Evolutionary conservation across 2,888 invertebrate species (phyloP).

Genomic region (Patella depressa): DNA sequence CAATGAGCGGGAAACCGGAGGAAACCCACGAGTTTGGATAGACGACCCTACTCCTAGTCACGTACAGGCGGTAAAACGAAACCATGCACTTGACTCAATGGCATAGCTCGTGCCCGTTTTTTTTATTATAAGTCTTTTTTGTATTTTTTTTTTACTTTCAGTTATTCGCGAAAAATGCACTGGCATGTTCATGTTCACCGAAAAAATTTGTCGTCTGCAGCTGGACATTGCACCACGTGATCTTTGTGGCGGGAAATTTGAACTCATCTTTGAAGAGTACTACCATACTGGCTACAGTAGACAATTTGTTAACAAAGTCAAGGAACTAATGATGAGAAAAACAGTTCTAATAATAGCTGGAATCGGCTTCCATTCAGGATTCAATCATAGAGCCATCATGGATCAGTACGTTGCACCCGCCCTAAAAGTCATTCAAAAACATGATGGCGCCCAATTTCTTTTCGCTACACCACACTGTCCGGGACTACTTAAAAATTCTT

Average conservation of each 20-base stretch:
- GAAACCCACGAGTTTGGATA: no score
- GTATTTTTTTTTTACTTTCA: neutral
- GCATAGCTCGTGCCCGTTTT: no score
- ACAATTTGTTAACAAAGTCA: slow-evolving; percentile 8
- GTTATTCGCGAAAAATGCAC: slow-evolving; percentile 18
- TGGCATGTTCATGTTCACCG: slow-evolving; percentile 30
- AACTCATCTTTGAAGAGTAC: slow-evolving; percentile 22
- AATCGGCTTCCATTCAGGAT: slow-evolving; percentile 32
- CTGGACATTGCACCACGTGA: slow-evolving; percentile 5
- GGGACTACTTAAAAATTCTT: neutral
- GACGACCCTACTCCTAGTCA: no score
- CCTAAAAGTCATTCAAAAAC: slow-evolving; percentile 3
- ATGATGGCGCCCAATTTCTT: neutral
- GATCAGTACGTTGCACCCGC: slow-evolving; percentile 12
- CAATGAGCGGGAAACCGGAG: no score
- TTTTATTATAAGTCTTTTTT: no score
- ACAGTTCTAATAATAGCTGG: slow-evolving; percentile 29
- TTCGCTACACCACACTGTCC: neutral
- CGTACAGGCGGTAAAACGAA: no score
- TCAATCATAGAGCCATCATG: slow-evolving; percentile 11
- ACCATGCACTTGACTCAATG: no score
- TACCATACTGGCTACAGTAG: neutral
- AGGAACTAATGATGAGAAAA: slow-evolving; percentile 12
- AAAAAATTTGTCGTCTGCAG: slow-evolving; percentile 23
- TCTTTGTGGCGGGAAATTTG: slow-evolving; percentile 18